Base-by-base conservation (phyloP, 2,113 vertebrate species). In the Todiramphus saurophagus region DNA sequence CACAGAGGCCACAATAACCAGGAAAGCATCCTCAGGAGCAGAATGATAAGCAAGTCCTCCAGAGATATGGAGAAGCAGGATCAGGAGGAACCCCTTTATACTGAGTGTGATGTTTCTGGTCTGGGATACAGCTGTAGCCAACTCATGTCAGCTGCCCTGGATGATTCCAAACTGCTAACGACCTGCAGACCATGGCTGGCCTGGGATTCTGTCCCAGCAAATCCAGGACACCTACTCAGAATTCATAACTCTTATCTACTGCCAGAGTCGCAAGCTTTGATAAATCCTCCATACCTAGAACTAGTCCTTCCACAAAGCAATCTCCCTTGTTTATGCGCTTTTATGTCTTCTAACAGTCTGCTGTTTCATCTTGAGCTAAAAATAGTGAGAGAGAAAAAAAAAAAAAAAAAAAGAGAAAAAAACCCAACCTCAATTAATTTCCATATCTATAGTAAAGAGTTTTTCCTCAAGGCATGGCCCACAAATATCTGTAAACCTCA, bases 401-500 rank as follows among this genome's bases (percentile, higher is more conserved):
- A n/a, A n/a, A n/a, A 19, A 64, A 37, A 27, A 7, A 6, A 16
- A 64, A 63, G 68, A 63, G 59, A 56, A 19, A 16, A 4, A 13
- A 11, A 88, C 50, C 50, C 24, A 83, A 80, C 23, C 19, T 75
- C 53, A 67, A 48, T 83, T 93, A 60, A 58, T 80, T 92, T 72
- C 50, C 9, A 8, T 62, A 44, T 75, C 43, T 91, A 10, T 76
- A 60, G 48, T 41, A 46, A 68, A 73, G 70, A 67, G 21, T 15
- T 91, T 82, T 94, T 89, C 90, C 66, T 82, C 39, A 37, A 94
- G 37, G 83, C 60, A 62, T 21, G n/a, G 43, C 31, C 76, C 48
- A 89, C 63, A 91, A 89, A 89, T 86, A 83, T 55, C 87, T 91
- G 35, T 76, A 83, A 79, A 88, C 70, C 39, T 91, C 76, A 72